phyloP scores from a whole-genome alignment of 2,888 invertebrate species.

The Escarpia spicata region DNA sequence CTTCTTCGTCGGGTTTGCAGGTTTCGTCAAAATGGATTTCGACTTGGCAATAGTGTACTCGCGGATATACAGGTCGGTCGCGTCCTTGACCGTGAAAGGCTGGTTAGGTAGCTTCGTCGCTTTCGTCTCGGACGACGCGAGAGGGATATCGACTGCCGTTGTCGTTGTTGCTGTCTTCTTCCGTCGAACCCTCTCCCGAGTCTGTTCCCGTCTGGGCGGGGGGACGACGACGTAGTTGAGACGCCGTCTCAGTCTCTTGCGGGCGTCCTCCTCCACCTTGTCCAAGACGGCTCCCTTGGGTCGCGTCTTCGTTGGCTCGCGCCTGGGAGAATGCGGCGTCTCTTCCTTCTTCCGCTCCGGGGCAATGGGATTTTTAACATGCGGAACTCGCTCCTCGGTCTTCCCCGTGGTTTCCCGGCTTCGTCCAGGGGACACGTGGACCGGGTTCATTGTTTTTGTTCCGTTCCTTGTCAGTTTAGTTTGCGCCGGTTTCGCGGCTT shows the following conservation, averaged over 20 bases:
- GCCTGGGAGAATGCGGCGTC: not conserved
- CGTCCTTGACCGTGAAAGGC: not conserved
- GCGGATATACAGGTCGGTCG: not conserved
- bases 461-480: not conserved
- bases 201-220: not conserved
- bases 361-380: not conserved
- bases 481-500: not conserved
- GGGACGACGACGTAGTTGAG: not conserved
- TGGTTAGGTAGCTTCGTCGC: not conserved
- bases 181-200: not conserved
- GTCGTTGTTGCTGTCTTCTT: not conserved
- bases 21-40: not conserved
- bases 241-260: not conserved
- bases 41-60: not conserved
- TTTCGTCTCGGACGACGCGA: not conserved
- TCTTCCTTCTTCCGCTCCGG: not conserved
- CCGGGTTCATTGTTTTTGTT: not conserved
- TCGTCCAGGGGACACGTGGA: not conserved
- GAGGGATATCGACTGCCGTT: not conserved
- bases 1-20: not conserved
- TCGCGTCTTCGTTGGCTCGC: not conserved
- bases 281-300: not conserved
- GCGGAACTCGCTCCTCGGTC: not conserved
- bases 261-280: not conserved
- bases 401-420: not conserved